phyloP scores from a whole-genome alignment of 2,888 invertebrate genomes.

The Mimachlamys varia region DNA sequence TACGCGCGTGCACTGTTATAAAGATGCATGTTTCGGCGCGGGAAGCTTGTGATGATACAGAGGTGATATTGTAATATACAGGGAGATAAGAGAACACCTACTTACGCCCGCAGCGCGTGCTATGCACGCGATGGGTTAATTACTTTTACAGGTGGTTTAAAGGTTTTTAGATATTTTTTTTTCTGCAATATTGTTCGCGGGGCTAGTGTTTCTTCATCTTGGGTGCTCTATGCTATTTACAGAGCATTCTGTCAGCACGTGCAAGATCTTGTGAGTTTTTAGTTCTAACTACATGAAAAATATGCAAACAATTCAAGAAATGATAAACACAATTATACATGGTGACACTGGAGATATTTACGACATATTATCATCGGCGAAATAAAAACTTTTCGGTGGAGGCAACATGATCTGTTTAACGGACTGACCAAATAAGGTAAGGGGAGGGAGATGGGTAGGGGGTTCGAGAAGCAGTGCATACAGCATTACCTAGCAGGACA shows the following conservation, averaged over 20 bases:
- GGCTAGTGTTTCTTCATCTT: neutral
- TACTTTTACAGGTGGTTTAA: slow-evolving; percentile 8
- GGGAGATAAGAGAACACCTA: neutral
- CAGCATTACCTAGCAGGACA: too few relatives aligned
- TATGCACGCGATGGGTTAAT: neutral
- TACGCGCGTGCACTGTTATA: neutral
- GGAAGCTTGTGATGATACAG: neutral
- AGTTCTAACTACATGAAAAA: neutral
- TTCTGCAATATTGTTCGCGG: neutral
- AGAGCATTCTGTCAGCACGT: slow-evolving; percentile 13
- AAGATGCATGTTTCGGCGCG: neutral
- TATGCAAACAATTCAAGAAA: slow-evolving; percentile 20
- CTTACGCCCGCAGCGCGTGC: slow-evolving; percentile 3
- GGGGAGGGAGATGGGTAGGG: too few relatives aligned
- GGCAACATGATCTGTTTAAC: neutral
- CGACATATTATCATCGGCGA: neutral
- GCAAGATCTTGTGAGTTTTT: neutral
- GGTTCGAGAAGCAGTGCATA: too few relatives aligned
- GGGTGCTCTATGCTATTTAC: neutral
- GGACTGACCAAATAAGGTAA: neutral
- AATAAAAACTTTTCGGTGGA: neutral
- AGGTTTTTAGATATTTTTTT: neutral
- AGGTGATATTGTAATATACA: neutral
- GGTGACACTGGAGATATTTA: neutral
- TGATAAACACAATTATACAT: neutral